Evolutionary conservation across 2,888 invertebrate genomes (phyloP), one percentile per base, ranked within the genome.

Genomic region (Nemapogon koenigi): DNA sequence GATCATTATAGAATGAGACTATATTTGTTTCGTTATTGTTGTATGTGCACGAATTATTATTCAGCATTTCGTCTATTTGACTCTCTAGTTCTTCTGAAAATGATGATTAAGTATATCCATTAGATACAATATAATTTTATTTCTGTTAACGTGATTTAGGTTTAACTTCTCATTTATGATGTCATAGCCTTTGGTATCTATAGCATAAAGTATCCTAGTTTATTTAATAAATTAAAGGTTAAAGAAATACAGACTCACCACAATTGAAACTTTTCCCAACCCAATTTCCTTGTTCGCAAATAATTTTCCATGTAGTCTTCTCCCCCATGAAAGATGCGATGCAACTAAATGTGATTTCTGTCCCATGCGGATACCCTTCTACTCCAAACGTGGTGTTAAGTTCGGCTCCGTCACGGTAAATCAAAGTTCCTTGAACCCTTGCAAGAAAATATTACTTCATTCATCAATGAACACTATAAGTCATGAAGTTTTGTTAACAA

Each of bases 201-300:
- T n/a, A n/a, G n/a, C n/a, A n/a, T n/a, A n/a, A n/a, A n/a, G n/a
- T n/a, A n/a, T n/a, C n/a, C n/a, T n/a, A n/a, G n/a, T n/a, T n/a
- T n/a, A n/a, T n/a, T n/a, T n/a, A n/a, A n/a, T n/a, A n/a, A n/a
- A n/a, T n/a, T n/a, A n/a, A n/a, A n/a, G n/a, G n/a, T n/a, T n/a
- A n/a, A n/a, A n/a, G n/a, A n/a, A n/a, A n/a, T n/a, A n/a, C n/a
- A n/a, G n/a, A n/a, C n/a, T n/a, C 62, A 91, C 91, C 91, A 59
- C 91, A 91, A 50, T 85, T 87, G 41, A 88, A 84, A 36, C 90
- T 87, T 51, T 89, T 83, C 15, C 91, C 92, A 42, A 90, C 86
- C 93, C 93, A 93, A 47, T 83, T 85, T 1, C 92, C 92, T 50
- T 91, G 88, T 55, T 91, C 90, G 51, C 92, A 93, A 39, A 89